These are phyloP conservation scores for Agrochola litura DNA, from an alignment of 2,888 invertebrate species.

Conservation along the genomic window DNA sequence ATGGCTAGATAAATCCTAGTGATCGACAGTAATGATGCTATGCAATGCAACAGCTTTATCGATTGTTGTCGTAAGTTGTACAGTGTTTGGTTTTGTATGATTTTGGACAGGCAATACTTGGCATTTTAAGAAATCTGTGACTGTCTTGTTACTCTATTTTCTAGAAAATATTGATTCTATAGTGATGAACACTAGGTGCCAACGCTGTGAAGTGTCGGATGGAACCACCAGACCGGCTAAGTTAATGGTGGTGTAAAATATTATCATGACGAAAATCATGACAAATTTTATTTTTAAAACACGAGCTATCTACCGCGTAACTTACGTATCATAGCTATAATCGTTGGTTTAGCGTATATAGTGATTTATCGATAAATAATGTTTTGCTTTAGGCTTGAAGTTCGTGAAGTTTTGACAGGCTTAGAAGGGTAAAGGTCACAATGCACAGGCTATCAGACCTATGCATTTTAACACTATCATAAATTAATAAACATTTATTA, in stretches of 20 bases:
- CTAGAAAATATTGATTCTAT: background rate
- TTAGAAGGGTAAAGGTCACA: background rate
- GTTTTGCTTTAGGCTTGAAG: background rate
- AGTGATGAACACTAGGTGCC: background rate
- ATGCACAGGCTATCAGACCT: background rate
- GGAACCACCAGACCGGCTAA: constrained; percentile 22
- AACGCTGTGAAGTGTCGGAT: background rate
- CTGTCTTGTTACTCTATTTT: background rate
- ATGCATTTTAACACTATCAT: background rate
- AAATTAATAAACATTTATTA: background rate
- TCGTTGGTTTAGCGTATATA: background rate
- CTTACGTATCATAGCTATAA: background rate
- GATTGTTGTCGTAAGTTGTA: background rate
- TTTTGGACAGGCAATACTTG: background rate
- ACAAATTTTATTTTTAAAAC: constrained; percentile 29
- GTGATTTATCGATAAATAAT: background rate
- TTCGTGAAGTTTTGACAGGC: background rate
- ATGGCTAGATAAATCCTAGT: background rate
- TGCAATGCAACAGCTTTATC: constrained; percentile 14
- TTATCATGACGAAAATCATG: constrained; percentile 45
- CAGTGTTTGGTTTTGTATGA: background rate
- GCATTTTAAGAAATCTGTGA: background rate
- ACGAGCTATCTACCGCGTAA: constrained; percentile 5
- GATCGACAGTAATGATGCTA: background rate
- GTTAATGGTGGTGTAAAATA: constrained; percentile 47